Evolutionary conservation across 2,888 invertebrate species (phyloP), one percentile per base, ranked within the genome.

Genomic region (Scaptomyza tumidula): DNA sequence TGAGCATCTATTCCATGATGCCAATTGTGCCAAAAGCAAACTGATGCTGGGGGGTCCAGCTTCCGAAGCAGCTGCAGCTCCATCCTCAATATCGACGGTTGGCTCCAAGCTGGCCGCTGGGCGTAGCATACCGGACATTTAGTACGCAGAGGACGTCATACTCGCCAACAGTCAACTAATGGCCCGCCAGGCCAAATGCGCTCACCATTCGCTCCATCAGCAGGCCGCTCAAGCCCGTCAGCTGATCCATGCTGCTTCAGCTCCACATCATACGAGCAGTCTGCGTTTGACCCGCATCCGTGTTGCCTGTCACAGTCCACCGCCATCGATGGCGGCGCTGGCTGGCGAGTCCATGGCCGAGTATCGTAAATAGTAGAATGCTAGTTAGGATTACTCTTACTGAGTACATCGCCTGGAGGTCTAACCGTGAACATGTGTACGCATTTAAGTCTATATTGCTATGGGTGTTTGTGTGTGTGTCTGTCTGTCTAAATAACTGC

Each of bases 141-240:
- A 91, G 91, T 92, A 92, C 90, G 91, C 91, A 87, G 91, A 91
- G 87, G 90, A 91, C 80, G 90, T 91, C 79, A 90, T 91, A 85
- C 88, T 91, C 79, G 90, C 90, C 71, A 91, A 89, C 71, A 91
- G 79, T 66, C 90, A 90, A 73, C 78, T 80, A 50, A 35, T 50
- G 74, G 83, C 81, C 14, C 77, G 85, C 4, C 80, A 83, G 68
- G 80, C 75, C 64, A 84, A 86, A 54, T 83, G 83, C 57, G 65
- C 82, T 50, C 87, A 89, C 57, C 88, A 87, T 57, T 77, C 82
- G 49, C 61, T 74, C 71, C 79, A 78, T 19, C 81, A 86, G 62
- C 83, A 84, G 48, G 55, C 11, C 24, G 14, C 29, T n/a, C 50
- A 63, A 24, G 49, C 62, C 59, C 56, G 49, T 54, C 35, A 66